Evolutionary conservation across 2,113 vertebrate genomes (phyloP), one percentile per base, ranked within the genome.

Genomic region (Acrocephalus kingi): DNA sequence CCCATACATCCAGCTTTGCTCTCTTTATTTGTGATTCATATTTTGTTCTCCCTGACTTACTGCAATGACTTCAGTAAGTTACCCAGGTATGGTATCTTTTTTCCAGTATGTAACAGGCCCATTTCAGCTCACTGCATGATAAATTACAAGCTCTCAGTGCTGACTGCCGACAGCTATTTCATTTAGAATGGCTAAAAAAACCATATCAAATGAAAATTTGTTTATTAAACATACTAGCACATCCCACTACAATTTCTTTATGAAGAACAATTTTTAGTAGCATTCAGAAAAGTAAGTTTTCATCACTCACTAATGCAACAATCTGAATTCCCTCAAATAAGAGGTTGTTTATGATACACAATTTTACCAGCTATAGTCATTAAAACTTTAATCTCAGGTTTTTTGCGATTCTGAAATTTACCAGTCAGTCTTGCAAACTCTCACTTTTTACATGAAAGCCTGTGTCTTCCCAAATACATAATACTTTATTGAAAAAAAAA

Each of bases 1-100:
- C 6, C 19, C 43, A 66, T 20, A 59, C 0, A 1, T 16, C 7
- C 61, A 51, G 30, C 43, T 81, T 69, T 0, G 0, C 21, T 56
- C 9, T 27, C 28, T 77, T 52, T 28, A 28, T 28, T 46, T 69
- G 35, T 21, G 37, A 69, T 64, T 59, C 43, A 25, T 1, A 0
- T 72, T 67, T 66, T 66, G 9, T 31, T 64, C 41, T 51, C 55
- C 27, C 46, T n/a, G n/a, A 54, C 8, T 68, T 37, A 39, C 11
- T 37, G 22, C 35, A 58, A 48, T 37, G 18, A 35, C 39, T 67
- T 80, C 49, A 54, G 24, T 25, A 61, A 86, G 31, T 10, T 45
- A 54, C 52, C 37, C 31, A 63, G 39, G 37, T 67, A 18, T 9
- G 10, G 15, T 6, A 24, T 20, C 17, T 56, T 87, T 52, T 22